Conservation (phyloP, 2,797 vertebrate genomes). For the Chromis chromis region DNA sequence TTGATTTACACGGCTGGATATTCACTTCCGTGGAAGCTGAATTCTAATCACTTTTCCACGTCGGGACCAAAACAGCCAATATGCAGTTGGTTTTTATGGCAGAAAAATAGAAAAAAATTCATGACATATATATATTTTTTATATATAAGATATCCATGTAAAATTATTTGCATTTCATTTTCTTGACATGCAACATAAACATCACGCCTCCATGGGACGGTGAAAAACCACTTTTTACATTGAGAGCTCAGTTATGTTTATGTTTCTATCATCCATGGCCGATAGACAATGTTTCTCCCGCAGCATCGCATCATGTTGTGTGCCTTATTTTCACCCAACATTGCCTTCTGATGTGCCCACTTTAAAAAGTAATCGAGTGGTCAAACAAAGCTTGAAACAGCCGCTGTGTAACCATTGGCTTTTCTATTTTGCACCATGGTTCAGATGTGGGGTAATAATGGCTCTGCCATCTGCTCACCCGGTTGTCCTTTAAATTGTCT, state of each 20-base stretch:
- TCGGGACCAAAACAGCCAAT: constrained; percentile 27
- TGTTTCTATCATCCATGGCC: constrained; percentile 43
- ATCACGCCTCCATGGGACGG: not conserved
- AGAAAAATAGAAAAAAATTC: constrained; percentile 12
- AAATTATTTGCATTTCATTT: constrained; percentile 30
- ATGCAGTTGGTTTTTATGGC: constrained; percentile 26
- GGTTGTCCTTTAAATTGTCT: constrained; percentile 62
- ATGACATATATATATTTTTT: not conserved
- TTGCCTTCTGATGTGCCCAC: constrained; percentile 71
- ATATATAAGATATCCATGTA: not conserved
- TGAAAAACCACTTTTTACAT: constrained; percentile 6
- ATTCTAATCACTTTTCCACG: constrained; percentile 67
- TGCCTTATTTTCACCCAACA: constrained; percentile 66
- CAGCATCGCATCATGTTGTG: constrained; percentile 52
- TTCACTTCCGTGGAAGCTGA: constrained; percentile 65
- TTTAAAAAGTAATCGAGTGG: constrained; percentile 78
- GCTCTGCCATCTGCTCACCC: constrained; percentile 70
- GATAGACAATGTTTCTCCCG: constrained; percentile 49
- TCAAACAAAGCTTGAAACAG: constrained; percentile 69
- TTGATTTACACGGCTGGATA: constrained; percentile 74
- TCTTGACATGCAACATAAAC: constrained; percentile 24
- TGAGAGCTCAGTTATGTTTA: constrained; percentile 22
- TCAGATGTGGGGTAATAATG: constrained; percentile 69
- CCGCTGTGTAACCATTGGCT: constrained; percentile 43
- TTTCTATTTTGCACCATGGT: constrained; percentile 62